These are phyloP conservation scores for Meteorus cinctellus DNA, from an alignment of 2,888 invertebrate species.

Conservation along the genomic window DNA sequence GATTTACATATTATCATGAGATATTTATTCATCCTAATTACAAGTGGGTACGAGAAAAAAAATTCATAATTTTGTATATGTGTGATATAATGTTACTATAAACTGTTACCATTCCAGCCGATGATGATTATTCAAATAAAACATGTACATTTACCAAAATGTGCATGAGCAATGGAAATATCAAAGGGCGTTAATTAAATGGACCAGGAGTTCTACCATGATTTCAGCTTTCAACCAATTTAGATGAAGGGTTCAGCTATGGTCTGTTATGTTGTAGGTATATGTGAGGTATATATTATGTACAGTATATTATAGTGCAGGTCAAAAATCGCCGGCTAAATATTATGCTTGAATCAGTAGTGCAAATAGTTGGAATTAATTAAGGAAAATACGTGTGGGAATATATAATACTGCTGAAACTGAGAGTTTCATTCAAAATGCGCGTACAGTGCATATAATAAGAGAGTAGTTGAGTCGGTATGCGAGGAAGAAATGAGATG, in stretches of 20 bases:
- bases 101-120: too few relatives aligned
- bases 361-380: slow-evolving; percentile 63
- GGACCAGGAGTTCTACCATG: slow-evolving; percentile 29
- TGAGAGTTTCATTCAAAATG: slow-evolving; percentile 17
- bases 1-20: too few relatives aligned
- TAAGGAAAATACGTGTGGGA: slow-evolving; percentile 50
- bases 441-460: background rate
- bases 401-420: background rate
- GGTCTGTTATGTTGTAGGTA: slow-evolving; percentile 30
- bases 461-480: background rate
- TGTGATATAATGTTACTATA: too few relatives aligned
- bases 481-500: background rate
- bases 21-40: too few relatives aligned
- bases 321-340: slow-evolving; percentile 59
- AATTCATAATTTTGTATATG: too few relatives aligned
- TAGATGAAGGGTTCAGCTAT: slow-evolving; percentile 31
- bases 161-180: slow-evolving; percentile 34
- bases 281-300: background rate
- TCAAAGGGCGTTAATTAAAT: slow-evolving; percentile 39
- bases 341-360: slow-evolving; percentile 63
- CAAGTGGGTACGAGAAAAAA: too few relatives aligned
- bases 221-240: slow-evolving; percentile 48
- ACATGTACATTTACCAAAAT: slow-evolving; percentile 16
- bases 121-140: background rate
- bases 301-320: slow-evolving; percentile 21